Percentiles rank a stretch among this genome's conserved stretches.
Conservation (phyloP, 2,888 invertebrate genomes). For the Pachydiplax longipennis region DNA sequence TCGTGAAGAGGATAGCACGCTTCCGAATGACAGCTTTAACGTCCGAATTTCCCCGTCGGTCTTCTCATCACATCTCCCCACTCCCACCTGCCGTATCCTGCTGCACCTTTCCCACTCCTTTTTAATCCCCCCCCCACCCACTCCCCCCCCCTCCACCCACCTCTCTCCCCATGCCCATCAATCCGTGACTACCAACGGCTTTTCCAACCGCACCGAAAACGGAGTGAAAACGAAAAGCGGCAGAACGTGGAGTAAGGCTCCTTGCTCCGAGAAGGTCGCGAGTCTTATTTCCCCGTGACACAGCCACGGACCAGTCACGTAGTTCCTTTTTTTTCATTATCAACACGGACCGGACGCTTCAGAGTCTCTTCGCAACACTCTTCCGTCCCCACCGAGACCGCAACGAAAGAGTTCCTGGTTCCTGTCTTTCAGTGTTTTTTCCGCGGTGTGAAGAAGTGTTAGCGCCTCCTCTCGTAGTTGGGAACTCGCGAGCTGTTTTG, state of each 20-base stretch:
- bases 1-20: neutral
- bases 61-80: neutral
- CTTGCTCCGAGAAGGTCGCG: neutral
- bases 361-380: neutral
- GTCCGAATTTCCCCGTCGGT: neutral
- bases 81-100: neutral
- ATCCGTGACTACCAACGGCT: constrained; percentile 40
- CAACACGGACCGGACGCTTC: constrained; percentile 25
- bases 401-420: neutral
- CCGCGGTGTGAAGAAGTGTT: neutral
- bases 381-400: neutral
- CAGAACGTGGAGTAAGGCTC: neutral
- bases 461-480: neutral
- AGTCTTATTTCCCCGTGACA: constrained; percentile 7
- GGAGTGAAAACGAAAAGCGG: neutral
- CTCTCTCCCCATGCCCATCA: neutral
- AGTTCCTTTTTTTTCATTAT: constrained; percentile 10
- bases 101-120: neutral
- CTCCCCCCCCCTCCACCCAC: neutral
- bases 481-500: neutral
- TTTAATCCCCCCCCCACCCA: neutral
- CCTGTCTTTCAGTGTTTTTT: neutral
- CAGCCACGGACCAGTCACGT: constrained; percentile 7
- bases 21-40: neutral
- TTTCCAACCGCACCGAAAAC: neutral